Evolutionary conservation across 2,888 invertebrate genomes (phyloP).

Genomic region (Rhagium mordax): DNA sequence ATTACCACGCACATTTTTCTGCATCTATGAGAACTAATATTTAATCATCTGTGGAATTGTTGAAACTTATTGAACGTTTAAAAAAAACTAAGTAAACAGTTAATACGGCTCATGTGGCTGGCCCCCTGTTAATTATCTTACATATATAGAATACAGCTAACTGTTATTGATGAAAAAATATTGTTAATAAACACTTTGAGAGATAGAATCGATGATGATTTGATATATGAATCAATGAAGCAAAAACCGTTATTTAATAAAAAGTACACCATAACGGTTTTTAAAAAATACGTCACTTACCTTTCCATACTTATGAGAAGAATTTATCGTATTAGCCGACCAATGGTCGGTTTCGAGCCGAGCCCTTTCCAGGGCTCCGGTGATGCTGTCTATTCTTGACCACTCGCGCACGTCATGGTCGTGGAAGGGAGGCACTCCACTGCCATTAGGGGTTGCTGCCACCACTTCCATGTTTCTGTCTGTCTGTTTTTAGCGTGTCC

Average conservation of each 20-base stretch:
- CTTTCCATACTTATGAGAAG: slow-evolving; percentile 73
- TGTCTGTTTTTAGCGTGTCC: slow-evolving; percentile 45
- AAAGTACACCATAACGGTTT: neutral
- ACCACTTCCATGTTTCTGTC: slow-evolving; percentile 66
- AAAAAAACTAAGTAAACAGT: slow-evolving; percentile 3
- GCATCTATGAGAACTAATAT: neutral
- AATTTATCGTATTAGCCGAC: slow-evolving; percentile 70
- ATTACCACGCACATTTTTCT: neutral
- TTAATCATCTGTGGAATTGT: slow-evolving; percentile 2
- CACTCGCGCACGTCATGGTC: slow-evolving; percentile 74
- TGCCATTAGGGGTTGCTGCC: slow-evolving; percentile 63
- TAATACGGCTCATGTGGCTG: neutral
- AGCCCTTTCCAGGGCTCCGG: slow-evolving; percentile 73
- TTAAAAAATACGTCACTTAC: slow-evolving; percentile 60
- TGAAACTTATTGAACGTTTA: neutral
- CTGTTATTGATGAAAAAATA: neutral
- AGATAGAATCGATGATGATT: neutral
- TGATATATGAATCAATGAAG: neutral
- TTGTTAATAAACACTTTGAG: neutral
- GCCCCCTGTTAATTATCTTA: neutral
- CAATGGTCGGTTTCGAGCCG: slow-evolving; percentile 73
- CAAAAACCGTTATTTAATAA: neutral
- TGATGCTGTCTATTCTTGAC: slow-evolving; percentile 72
- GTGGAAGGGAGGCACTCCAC: slow-evolving; percentile 69
- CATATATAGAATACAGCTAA: neutral